phyloP scores from a whole-genome alignment of 2,113 vertebrate species.

The Cololabis saira region DNA sequence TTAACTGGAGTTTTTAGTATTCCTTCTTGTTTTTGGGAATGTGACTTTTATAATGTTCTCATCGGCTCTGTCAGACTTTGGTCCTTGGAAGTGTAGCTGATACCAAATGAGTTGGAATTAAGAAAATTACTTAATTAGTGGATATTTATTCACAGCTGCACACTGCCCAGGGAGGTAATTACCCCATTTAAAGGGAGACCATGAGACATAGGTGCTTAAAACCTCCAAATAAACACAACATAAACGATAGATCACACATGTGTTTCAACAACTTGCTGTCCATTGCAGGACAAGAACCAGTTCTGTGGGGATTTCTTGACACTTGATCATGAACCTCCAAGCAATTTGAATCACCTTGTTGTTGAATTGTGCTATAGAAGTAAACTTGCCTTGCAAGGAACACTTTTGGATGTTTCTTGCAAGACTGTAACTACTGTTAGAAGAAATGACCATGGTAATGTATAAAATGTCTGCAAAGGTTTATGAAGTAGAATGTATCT shows the following conservation, averaged over 20 bases:
- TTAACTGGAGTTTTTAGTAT: slow-evolving; percentile 65
- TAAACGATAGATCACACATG: slow-evolving; percentile 30
- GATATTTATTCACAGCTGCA: slow-evolving; percentile 66
- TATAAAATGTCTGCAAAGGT: too few relatives aligned
- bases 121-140: slow-evolving; percentile 67
- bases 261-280: background rate
- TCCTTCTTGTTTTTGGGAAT: slow-evolving; percentile 36
- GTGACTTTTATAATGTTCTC: slow-evolving; percentile 62
- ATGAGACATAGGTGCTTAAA: slow-evolving; percentile 31
- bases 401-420: too few relatives aligned
- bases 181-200: slow-evolving; percentile 41
- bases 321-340: too few relatives aligned
- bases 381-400: too few relatives aligned
- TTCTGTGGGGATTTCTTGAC: too few relatives aligned
- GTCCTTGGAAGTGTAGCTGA: slow-evolving; percentile 33
- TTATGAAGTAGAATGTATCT: too few relatives aligned
- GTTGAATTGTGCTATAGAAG: too few relatives aligned
- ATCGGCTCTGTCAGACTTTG: slow-evolving; percentile 53
- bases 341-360: too few relatives aligned
- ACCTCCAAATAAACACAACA: slow-evolving; percentile 15
- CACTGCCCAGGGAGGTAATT: slow-evolving; percentile 53
- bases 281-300: too few relatives aligned
- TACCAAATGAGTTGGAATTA: slow-evolving; percentile 60
- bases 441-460: too few relatives aligned
- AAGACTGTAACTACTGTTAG: too few relatives aligned